Evolutionary conservation across 53 echinoderm and acorn worm genomes (phyloP), one percentile per base, ranked within the genome.

Genomic region (Mesocentrotus franciscanus): DNA sequence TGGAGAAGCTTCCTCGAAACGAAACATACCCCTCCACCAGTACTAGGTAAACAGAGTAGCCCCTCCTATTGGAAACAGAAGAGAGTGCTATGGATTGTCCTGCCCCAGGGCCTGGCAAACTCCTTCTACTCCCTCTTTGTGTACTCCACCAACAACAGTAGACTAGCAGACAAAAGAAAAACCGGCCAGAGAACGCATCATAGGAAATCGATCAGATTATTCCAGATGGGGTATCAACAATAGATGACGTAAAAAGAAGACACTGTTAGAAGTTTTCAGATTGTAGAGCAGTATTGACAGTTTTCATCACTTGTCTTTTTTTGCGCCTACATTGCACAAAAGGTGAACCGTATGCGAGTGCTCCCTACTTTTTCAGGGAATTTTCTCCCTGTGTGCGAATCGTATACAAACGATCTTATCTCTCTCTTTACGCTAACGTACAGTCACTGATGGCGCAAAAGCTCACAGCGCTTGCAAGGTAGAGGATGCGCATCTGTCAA

Each of bases 191-290:
- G 81, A 81, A 16, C 9, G 81, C 81, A 81, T 42, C 81, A 18
- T 7, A 18, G 16, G 42, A 36, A 81, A 81, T 81, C 81, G 42
- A 81, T 81, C 81, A 8, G 81, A 81, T 81, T 81, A 81, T 81
- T 81, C 81, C 81, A 81, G 81, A 81, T 81, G 81, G 81, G 36
- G 18, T 81, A 36, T 22, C 20, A 81, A 81, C 81, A 81, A 81
- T 39, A 58, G 87, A 87, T 87, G 56, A 87, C 87, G 87, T 87
- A 27, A 87, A 87, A 56, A 57, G 87, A 87, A 57, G 57, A 87
- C 20, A n/a, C 58, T 8, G 58, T 85, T 49, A 56, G 22, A 87
- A 58, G 58, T 57, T 87, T 87, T 87, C 56, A 58, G 58, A 87
- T 57, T n/a, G 29, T 57, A 27, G 58, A 58, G 11, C 39, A 57